Conservation (phyloP, 2,888 invertebrate genomes). For the Rhimphoctona megacephalus region DNA sequence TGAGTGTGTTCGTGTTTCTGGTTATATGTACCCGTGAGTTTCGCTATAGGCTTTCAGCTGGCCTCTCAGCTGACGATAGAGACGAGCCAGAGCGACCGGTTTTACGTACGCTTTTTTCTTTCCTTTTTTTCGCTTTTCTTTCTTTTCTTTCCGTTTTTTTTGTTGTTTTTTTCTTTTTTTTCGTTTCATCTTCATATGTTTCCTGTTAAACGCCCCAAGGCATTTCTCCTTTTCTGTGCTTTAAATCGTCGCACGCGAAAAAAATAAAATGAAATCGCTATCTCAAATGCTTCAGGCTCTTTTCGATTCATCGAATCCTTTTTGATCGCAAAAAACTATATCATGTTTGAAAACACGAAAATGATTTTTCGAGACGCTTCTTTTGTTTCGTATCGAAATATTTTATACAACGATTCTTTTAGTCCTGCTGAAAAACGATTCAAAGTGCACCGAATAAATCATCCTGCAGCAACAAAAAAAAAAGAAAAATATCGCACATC, state of each 20-base stretch:
- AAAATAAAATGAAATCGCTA: conserved; percentile 4
- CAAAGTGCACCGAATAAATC: conserved; percentile 19
- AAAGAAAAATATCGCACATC: neutral
- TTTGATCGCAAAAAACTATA: neutral
- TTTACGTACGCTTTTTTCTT: conserved; percentile 61
- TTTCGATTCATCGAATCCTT: conserved; percentile 2
- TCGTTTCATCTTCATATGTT: conserved; percentile 20
- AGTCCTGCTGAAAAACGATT: neutral
- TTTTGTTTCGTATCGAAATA: neutral
- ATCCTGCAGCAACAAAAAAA: neutral
- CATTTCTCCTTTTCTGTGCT: conserved; percentile 11
- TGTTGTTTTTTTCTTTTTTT: conserved; percentile 18
- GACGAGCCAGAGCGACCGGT: conserved; percentile 68
- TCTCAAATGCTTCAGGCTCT: neutral
- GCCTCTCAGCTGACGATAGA: conserved; percentile 82
- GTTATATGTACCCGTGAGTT: conserved; percentile 20
- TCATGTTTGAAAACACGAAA: neutral
- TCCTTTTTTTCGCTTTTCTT: conserved; percentile 16
- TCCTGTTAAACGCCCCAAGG: conserved; percentile 17
- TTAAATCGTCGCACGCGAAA: conserved; percentile 12
- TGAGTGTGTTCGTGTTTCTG: conserved; percentile 26
- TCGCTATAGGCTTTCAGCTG: conserved; percentile 78
- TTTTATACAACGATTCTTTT: neutral
- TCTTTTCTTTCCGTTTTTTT: neutral
- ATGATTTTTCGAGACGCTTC: neutral